Evolutionary conservation across 2,113 vertebrate genomes (phyloP).

Genomic region (Notarius lentiginosus): DNA sequence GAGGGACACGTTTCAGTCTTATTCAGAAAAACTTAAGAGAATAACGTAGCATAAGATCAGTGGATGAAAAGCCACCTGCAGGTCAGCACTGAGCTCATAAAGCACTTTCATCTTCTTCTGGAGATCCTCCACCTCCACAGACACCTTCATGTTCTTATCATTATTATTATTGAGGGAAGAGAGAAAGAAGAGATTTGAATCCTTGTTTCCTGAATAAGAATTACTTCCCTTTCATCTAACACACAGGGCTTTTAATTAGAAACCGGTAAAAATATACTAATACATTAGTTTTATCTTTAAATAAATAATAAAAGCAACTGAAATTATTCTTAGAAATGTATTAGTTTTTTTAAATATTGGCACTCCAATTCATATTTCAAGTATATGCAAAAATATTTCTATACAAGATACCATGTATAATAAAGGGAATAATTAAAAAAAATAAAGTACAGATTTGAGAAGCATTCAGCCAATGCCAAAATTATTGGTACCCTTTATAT

Average conservation of each 20-base stretch:
- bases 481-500: background rate
- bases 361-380: background rate
- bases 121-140: slow-evolving; percentile 76
- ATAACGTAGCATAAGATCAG: background rate
- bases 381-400: background rate
- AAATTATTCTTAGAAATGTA: no score
- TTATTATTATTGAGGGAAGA: slow-evolving; percentile 56
- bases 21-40: background rate
- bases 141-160: slow-evolving; percentile 79
- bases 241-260: no score
- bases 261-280: no score
- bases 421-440: background rate
- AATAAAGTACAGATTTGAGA: background rate
- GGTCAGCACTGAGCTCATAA: slow-evolving; percentile 72
- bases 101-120: slow-evolving; percentile 80
- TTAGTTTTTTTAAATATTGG: no score
- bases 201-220: background rate
- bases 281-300: no score
- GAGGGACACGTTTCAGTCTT: background rate
- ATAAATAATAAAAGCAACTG: no score
- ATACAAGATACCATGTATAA: background rate
- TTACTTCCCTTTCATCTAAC: background rate
- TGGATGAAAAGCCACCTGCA: slow-evolving; percentile 75
- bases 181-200: background rate
- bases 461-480: background rate